A percentile compares a stretch with the other conserved stretches of the same genome.
Evolutionary conservation across 2,888 invertebrate species (phyloP).

Genomic region (Willowsia nigromaculata): DNA sequence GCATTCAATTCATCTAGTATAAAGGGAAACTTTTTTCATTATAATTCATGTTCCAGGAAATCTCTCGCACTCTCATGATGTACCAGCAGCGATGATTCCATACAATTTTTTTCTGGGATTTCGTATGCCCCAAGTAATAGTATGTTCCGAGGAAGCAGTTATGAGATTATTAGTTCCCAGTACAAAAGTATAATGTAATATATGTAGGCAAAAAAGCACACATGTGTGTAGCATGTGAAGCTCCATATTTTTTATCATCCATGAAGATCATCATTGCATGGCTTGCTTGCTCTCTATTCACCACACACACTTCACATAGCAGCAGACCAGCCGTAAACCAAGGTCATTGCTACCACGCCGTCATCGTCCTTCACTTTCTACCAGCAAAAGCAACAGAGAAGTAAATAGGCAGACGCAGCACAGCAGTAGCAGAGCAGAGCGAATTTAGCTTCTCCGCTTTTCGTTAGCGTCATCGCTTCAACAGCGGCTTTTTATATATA

Average conservation of each 20-base stretch:
- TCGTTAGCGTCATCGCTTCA: not conserved
- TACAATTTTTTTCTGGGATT: not conserved
- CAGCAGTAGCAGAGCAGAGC: not conserved
- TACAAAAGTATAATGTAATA: not conserved
- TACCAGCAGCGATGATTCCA: not conserved
- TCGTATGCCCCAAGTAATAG: not conserved
- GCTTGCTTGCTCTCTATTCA: not conserved
- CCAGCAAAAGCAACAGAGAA: slow-evolving; percentile 6
- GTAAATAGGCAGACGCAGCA: not conserved
- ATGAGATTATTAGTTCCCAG: not conserved
- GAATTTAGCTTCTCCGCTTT: not conserved
- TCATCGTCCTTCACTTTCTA: slow-evolving; percentile 48
- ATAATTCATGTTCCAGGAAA: slow-evolving; percentile 50
- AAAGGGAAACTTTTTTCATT: not conserved
- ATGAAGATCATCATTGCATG: not conserved
- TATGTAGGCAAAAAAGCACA: not conserved
- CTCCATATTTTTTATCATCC: not conserved
- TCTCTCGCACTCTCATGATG: not conserved
- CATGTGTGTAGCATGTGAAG: not conserved
- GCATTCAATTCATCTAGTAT: not conserved
- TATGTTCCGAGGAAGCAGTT: not conserved
- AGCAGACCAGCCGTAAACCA: slow-evolving; percentile 20
- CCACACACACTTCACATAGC: not conserved
- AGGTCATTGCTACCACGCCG: slow-evolving; percentile 55
- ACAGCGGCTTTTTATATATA: not conserved